phyloP scores from a whole-genome alignment of 1,140 invertebrate genomes.

The Vanessa tameamea region DNA sequence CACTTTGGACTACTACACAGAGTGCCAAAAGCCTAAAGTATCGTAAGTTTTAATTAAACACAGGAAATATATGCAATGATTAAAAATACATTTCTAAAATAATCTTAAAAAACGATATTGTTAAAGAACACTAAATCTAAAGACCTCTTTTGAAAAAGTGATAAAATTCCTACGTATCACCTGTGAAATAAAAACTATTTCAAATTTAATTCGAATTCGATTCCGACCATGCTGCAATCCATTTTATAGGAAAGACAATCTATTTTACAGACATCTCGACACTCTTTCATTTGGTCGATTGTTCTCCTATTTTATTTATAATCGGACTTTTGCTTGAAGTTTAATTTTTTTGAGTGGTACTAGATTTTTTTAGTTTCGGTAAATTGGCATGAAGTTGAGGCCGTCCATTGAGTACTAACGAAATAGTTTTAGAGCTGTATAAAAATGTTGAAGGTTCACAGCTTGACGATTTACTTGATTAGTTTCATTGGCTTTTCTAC shows the following conservation, averaged over 20 bases:
- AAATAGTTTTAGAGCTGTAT: background rate
- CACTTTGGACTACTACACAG: too few species aligned
- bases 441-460: background rate
- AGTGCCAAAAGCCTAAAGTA: too few species aligned
- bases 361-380: conserved; percentile 7
- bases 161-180: too few species aligned
- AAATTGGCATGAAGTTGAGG: background rate
- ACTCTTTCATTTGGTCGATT: conserved; percentile 8
- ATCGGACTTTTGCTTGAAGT: background rate
- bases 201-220: background rate
- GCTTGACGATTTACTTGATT: too few species aligned
- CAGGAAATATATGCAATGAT: too few species aligned
- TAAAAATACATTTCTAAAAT: too few species aligned
- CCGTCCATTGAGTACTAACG: background rate
- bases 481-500: too few species aligned
- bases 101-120: too few species aligned
- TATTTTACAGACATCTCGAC: conserved; percentile 13
- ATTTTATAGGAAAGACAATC: conserved; percentile 4
- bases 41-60: too few species aligned
- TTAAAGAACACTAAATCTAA: too few species aligned
- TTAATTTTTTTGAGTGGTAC: conserved; percentile 12
- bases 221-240: background rate
- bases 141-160: too few species aligned
- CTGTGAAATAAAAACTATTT: too few species aligned
- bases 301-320: conserved; percentile 11